Evolutionary conservation across 92 coral and sea anemone genomes (phyloP), one percentile per base, ranked within the genome.

Genomic region (Palythoa grandis): DNA sequence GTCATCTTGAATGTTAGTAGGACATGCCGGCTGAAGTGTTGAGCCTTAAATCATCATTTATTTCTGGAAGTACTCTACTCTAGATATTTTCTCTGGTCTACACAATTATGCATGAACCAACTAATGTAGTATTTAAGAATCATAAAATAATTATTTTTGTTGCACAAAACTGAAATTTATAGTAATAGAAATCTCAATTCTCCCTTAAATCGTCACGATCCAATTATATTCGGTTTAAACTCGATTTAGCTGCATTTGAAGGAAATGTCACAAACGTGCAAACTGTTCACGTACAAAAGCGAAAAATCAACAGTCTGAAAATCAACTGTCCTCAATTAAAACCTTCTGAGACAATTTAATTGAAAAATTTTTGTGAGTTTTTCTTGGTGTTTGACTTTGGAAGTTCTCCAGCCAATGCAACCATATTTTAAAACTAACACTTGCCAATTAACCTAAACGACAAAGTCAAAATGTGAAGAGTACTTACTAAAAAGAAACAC

Each of bases 241-340:
- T 68, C 71, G 76, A 38, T 71, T 71, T 71, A 71, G 10, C 11
- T 71, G 53, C 24, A 71, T 71, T 71, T 71, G 24, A 71, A 71
- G 52, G 71, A 38, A 70, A 71, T 71, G 76, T 71, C 16, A 71
- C 52, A 2, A 71, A 53, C 76, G 76, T 71, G 24, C 1, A 37
- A 71, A 71, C 76, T 43, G 77, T 43, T 43, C 56, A 40, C 77
- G 14, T 72, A 47, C 77, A 72, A 72, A 72, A 60, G 20, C 52
- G 52, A 35, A 52, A 70, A 72, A 72, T n/a, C n/a, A 0, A 72
- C 29, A 71, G 52, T 71, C 75, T 71, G 75, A 71, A 72, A 16
- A 72, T 4, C 24, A 72, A 72, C 76, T 72, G 43, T 43, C 58
- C 56, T 73, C 14, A 73, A 73, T 43, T 73, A 40, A 73, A 54